Evolutionary conservation across 2,888 invertebrate species (phyloP).

Genomic region (Odontothrips loti): DNA sequence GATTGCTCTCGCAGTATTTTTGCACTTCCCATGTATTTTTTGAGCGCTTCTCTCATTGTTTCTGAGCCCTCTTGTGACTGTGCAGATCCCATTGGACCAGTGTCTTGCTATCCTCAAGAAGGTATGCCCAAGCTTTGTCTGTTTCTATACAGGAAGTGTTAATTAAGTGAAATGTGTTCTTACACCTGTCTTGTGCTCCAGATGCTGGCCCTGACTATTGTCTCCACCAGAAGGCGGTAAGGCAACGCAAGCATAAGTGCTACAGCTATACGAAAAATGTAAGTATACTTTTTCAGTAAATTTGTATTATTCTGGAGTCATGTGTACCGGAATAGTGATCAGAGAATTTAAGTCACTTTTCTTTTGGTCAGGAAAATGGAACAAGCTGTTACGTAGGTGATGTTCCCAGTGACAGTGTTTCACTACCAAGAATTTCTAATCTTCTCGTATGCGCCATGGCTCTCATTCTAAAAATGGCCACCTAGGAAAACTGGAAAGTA

Average conservation of each 20-base stretch:
- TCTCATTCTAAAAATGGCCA: background rate
- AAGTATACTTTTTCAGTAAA: background rate
- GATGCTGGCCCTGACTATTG: slow-evolving; percentile 34
- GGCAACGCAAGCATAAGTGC: slow-evolving; percentile 4
- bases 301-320: no score
- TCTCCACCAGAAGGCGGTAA: background rate
- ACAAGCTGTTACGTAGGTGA: background rate
- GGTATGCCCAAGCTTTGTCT: slow-evolving; percentile 26
- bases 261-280: slow-evolving; percentile 18
- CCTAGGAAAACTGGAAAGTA: no score
- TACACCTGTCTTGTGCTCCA: slow-evolving; percentile 9
- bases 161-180: background rate
- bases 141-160: background rate
- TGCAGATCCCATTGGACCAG: slow-evolving; percentile 12
- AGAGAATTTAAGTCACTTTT: background rate
- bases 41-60: slow-evolving; percentile 34
- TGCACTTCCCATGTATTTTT: background rate
- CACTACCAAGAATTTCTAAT: background rate
- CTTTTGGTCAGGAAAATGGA: background rate
- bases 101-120: slow-evolving; percentile 31
- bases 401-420: background rate
- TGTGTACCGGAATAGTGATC: background rate
- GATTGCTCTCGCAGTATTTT: background rate
- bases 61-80: slow-evolving; percentile 34
- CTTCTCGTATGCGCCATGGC: background rate